Base-by-base conservation (phyloP, 2,113 vertebrate species). In the Cranoglanis bouderius region DNA sequence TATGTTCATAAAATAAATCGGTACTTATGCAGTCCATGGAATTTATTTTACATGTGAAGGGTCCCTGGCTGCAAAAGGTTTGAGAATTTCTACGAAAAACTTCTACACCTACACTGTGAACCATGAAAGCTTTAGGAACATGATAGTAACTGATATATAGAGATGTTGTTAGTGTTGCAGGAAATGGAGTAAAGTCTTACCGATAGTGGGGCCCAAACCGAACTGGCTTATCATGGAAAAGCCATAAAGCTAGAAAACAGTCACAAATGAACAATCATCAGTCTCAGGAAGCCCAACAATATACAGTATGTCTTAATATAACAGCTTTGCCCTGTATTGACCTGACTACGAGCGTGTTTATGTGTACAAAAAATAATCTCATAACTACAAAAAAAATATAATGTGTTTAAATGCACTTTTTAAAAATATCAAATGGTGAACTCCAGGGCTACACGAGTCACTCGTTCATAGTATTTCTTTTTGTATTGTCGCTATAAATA, bases 161-260 rank as follows among this genome's bases (percentile, higher is more conserved):
- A 78, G 46, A 85, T 32, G 10, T 49, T 10, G 46, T 49, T 38
- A 70, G 29, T 80, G 26, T 8, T 70, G 8, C 9, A 21, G 18
- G 13, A 26, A 32, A 65, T 38, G 75, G 80, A 55, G 40, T 24
- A 1, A 35, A 61, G 1, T 89, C 94, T 96, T 88, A 99, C 98
- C 97, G 78, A 98, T 89, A 0, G 97, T 98, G 0, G 93, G 96
- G 12, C 94, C 94, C 1, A 97, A 85, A 85, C 97, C 96, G 0
- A 95, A 96, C 93, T 97, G 94, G 38, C 98, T 98, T 1, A 98
- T 87, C 0, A 95, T 94, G 90, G 98, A 98, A 91, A 99, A 99
- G 49, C 97, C 94, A 83, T 98, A 99, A 10, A 99, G 94, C 98
- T 99, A 93, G 43, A 91, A 88, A 89, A 43, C 59, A 85, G 26